These are phyloP conservation scores for Drosophila histrio DNA, from an alignment of 2,888 invertebrate species.

Conservation along the genomic window DNA sequence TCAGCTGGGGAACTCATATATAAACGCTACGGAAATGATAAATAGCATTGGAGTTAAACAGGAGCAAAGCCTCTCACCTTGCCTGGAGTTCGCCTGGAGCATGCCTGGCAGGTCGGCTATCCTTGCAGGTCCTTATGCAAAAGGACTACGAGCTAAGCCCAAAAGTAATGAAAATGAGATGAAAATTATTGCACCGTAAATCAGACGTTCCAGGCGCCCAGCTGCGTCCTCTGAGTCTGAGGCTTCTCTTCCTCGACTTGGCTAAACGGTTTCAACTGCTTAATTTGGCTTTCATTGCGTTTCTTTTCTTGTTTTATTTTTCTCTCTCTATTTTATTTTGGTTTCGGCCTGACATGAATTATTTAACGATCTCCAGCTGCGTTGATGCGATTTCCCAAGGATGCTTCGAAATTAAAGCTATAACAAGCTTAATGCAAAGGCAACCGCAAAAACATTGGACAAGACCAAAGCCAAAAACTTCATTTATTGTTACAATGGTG, in stretches of 20 bases:
- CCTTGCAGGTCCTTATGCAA: slow-evolving; percentile 43
- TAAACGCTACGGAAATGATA: slow-evolving; percentile 61
- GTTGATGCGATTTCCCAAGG: slow-evolving; percentile 76
- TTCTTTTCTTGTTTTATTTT: slow-evolving; percentile 46
- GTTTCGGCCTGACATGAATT: slow-evolving; percentile 72
- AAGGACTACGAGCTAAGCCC: slow-evolving; percentile 51
- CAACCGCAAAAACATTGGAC: slow-evolving; percentile 52
- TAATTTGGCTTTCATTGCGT: slow-evolving; percentile 81
- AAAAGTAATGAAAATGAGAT: slow-evolving; percentile 79
- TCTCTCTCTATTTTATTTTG: slow-evolving; percentile 20
- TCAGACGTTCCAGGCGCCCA: slow-evolving; percentile 62
- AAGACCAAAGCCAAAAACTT: slow-evolving; percentile 55
- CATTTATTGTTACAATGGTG: slow-evolving; percentile 72
- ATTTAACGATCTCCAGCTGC: slow-evolving; percentile 80
- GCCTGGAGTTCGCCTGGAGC: not conserved
- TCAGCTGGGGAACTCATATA: slow-evolving; percentile 38
- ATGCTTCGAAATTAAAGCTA: slow-evolving; percentile 73
- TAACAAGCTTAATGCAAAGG: slow-evolving; percentile 73
- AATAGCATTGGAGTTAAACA: slow-evolving; percentile 51
- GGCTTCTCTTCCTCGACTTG: slow-evolving; percentile 6
- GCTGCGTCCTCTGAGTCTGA: slow-evolving; percentile 48
- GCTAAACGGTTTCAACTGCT: slow-evolving; percentile 76
- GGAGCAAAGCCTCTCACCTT: slow-evolving; percentile 39
- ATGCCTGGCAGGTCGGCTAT: not conserved
- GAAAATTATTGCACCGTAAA: slow-evolving; percentile 79